Base-by-base conservation (phyloP, 2,888 invertebrate genomes). In the Sclerodermus sp. region DNA sequence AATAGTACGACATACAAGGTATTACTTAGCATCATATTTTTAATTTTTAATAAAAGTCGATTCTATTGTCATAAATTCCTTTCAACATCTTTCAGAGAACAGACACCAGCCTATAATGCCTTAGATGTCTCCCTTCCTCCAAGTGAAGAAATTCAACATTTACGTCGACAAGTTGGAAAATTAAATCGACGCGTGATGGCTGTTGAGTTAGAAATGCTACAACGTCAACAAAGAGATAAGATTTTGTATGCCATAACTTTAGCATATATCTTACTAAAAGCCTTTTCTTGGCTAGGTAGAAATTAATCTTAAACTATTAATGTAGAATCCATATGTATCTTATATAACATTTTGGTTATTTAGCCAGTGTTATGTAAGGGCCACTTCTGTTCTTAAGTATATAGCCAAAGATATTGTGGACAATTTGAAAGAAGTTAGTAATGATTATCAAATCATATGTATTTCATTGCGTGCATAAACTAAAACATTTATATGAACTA, bases 91-190 rank as follows among this genome's bases (percentile, higher is more conserved):
- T 51, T 41, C 71, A 87, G 88, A 74, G 88, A 88, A 70, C 83
- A 84, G 47, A 89, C 89, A 18, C 89, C 89, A 29, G 84, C 70
- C 8, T 75, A 64, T 49, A 68, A 57, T 50, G 60, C 64, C 6
- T 53, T 75, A 37, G 76, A 77, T 47, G 73, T 74, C 4, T 72
- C 77, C 44, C 55, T 77, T 40, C 67, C 71, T 17, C 76, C 89
- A 55, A 81, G 83, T 36, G 93, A 93, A 78, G 93, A 93, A 79
- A 82, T 93, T 48, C 83, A 90, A 39, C 90, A 93, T 79, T 82
- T 94, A 67, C 85, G 93, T 54, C 84, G 90, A 42, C 94, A 94
- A 79, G 84, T 96, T 69, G 90, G 91, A 16, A 93, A 93, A 76
- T 77, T 96, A 57, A 92, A 93, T 76, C 85, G 93, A 42, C 86